phyloP scores from a whole-genome alignment of 2,888 invertebrate species.

The Neocrepidodera transversa region DNA sequence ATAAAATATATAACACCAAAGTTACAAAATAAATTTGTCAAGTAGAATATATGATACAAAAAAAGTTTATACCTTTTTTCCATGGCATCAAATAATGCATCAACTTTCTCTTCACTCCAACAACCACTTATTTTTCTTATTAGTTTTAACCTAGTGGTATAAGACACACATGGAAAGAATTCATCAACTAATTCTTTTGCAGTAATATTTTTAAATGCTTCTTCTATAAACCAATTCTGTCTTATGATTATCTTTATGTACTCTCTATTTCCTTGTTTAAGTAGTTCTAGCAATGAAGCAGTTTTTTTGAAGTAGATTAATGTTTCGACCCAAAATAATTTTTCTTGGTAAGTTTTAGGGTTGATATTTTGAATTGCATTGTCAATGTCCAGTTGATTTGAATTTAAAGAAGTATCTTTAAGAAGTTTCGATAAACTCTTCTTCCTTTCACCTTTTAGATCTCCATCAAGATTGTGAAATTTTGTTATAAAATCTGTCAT shows the following conservation, averaged over 20 bases:
- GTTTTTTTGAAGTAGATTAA: constrained; percentile 42
- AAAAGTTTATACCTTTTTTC: constrained; percentile 40
- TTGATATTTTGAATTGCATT: constrained; percentile 30
- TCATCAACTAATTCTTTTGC: constrained; percentile 40
- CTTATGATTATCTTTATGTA: constrained; percentile 43
- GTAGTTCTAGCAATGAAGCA: constrained; percentile 35
- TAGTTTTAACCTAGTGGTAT: constrained; percentile 41
- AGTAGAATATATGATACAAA: too few relatives aligned
- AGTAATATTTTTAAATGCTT: constrained; percentile 35
- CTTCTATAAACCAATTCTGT: constrained; percentile 45
- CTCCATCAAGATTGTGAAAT: constrained; percentile 42
- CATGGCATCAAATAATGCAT: constrained; percentile 41
- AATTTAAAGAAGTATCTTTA: constrained; percentile 18
- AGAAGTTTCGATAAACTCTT: constrained; percentile 41
- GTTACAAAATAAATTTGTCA: too few relatives aligned
- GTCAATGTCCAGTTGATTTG: constrained; percentile 21
- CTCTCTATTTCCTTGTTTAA: constrained; percentile 43
- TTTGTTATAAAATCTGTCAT: constrained; percentile 34
- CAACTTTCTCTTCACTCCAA: constrained; percentile 37
- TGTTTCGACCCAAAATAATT: constrained; percentile 42
- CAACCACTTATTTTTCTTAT: constrained; percentile 39
- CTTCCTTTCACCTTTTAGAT: constrained; percentile 38
- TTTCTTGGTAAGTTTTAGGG: constrained; percentile 44
- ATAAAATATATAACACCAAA: too few relatives aligned
- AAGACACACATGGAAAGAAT: constrained; percentile 43